A percentile compares a stretch with the other conserved stretches of the same genome.
phyloP scores from a whole-genome alignment of 2,113 vertebrate genomes.

The Mastomys natalensis region DNA sequence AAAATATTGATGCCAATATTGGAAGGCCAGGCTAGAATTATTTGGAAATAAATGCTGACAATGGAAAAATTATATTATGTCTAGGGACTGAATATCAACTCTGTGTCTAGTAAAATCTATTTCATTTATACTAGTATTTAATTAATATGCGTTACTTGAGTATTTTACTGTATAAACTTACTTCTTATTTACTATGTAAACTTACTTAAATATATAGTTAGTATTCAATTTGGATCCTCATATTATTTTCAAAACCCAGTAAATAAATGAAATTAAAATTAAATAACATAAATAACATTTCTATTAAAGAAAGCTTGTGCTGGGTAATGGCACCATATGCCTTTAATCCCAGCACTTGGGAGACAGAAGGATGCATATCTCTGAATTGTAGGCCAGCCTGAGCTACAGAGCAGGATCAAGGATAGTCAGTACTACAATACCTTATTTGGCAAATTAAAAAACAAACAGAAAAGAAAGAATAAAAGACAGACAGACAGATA shows the following conservation, averaged over 20 bases:
- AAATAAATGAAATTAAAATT: not conserved
- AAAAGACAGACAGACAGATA: not conserved
- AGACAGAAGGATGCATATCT: not conserved
- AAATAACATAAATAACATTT: not conserved
- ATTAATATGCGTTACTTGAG: not conserved
- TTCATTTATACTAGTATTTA: not conserved
- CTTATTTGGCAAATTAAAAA: not conserved
- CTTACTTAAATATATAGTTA: not conserved
- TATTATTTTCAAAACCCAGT: not conserved
- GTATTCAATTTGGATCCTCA: not conserved
- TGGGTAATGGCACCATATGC: accelerated
- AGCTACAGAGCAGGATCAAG: too few relatives aligned
- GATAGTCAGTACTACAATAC: not conserved
- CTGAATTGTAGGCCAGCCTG: not conserved
- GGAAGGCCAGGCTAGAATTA: too few relatives aligned
- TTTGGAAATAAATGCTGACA: not conserved
- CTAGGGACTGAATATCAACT: not conserved
- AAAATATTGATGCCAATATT: too few relatives aligned
- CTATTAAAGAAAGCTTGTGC: not conserved
- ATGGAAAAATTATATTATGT: not conserved
- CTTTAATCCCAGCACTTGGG: not conserved
- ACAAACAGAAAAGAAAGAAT: not conserved
- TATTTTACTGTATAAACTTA: not conserved
- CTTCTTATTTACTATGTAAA: not conserved
- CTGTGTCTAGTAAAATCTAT: not conserved